Base-by-base conservation (phyloP, 2,797 vertebrate genomes). In the Rhynchotus rufescens region DNA sequence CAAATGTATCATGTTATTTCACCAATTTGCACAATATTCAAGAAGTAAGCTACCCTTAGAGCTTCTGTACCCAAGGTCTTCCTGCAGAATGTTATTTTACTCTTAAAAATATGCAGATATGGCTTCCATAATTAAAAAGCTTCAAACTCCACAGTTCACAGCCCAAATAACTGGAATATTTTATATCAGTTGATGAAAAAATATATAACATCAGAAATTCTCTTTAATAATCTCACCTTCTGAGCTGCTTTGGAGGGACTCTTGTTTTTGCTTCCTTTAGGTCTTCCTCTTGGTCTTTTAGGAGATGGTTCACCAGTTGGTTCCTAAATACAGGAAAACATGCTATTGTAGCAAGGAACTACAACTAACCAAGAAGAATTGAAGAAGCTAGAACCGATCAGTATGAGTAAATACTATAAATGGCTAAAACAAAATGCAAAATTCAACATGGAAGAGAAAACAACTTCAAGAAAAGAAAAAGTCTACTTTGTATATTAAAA, bases 211-310 rank as follows among this genome's bases (percentile, higher is more conserved):
- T 91, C 80, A 93, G 77, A 57, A 96, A 77, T 78, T 65, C 49
- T 32, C 68, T 89, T 92, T 89, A 82, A 92, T 42, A 86, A 96
- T 95, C 98, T 98, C 98, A 99, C 99, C 99, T 99, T 99, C 97
- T 99, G 98, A 79, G 98, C 98, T 95, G 99, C 99, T 98, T 99
- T 99, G 84, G 99, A 99, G 52, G 99, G 99, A 92, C 99, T 98
- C 98, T 99, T 99, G 98, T 99, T 99, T 98, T 99, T 99, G 98
- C 99, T 99, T 97, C 99, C 99, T 98, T 99, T 99, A 86, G 99
- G 99, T 97, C 99, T 98, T 96, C 99, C 99, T 97, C 99, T 98
- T 84, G 99, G 99, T 98, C 99, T 98, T 98, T 99, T 99, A 96
- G 99, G 99, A 98, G 98, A 98, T 92, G 99, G 99, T 95, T 99